phyloP scores from a whole-genome alignment of 92 coral and sea anemone species.

The Zoanthus sansibaricus region DNA sequence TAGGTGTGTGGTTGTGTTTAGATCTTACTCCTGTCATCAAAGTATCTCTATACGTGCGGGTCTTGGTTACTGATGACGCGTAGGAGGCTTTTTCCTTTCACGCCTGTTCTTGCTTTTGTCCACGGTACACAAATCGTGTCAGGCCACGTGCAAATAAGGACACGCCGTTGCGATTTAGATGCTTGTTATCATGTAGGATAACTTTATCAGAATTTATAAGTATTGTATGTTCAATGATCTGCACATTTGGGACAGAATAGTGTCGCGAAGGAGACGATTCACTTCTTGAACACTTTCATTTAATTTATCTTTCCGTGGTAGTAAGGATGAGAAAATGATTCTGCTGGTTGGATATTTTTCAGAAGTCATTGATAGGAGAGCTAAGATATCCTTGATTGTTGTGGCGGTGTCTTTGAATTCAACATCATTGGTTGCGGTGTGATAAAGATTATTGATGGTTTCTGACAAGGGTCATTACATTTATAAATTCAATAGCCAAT shows the following conservation, averaged over 20 bases:
- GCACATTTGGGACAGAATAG: neutral
- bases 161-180: constrained; percentile 29
- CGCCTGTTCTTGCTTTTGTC: neutral
- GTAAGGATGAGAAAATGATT: constrained; percentile 8
- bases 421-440: constrained; percentile 23
- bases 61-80: constrained; percentile 3
- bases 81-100: constrained; percentile 2
- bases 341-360: constrained; percentile 26
- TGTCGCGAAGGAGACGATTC: neutral
- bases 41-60: constrained; percentile 27
- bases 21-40: constrained; percentile 17
- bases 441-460: constrained; percentile 22
- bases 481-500: constrained; percentile 16
- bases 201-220: constrained; percentile 7
- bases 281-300: constrained; percentile 18
- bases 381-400: constrained; percentile 1
- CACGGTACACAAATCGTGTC: constrained; percentile 24
- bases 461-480: constrained; percentile 32
- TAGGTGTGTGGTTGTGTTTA: constrained; percentile 10
- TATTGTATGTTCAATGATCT: neutral
- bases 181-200: constrained; percentile 39
- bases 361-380: constrained; percentile 17
- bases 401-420: constrained; percentile 29
- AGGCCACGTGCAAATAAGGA: constrained; percentile 40
- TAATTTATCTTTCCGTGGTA: constrained; percentile 27